These are phyloP conservation scores for Mechanitis mazaeus DNA, from an alignment of 2,888 invertebrate genomes.

Conservation along the genomic window DNA sequence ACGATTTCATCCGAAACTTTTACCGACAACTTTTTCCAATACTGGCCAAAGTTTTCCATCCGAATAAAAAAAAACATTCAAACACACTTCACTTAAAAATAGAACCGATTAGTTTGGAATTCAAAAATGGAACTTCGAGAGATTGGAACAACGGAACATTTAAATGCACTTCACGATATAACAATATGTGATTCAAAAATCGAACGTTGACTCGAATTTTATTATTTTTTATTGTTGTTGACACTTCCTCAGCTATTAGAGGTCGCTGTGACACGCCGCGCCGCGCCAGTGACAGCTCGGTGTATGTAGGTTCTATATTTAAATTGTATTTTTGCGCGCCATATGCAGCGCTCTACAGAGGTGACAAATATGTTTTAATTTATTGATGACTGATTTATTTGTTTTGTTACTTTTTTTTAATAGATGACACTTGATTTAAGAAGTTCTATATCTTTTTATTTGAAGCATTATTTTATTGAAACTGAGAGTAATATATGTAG, in stretches of 20 bases:
- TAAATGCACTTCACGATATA: conserved; percentile 1
- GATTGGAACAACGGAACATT: neutral
- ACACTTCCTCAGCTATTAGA: conserved; percentile 31
- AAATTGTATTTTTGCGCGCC: conserved; percentile 51
- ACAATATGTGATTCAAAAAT: conserved; percentile 7
- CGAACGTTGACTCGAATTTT: conserved; percentile 12
- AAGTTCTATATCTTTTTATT: too few relatives aligned
- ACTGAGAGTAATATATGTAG: too few relatives aligned
- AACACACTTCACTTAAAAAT: conserved; percentile 9
- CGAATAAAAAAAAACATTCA: neutral
- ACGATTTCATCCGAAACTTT: conserved; percentile 7
- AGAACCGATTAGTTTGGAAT: neutral
- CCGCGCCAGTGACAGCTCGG: conserved; percentile 64
- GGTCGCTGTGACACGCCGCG: conserved; percentile 47
- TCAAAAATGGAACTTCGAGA: neutral
- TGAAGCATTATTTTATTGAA: too few relatives aligned
- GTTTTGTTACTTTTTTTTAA: neutral
- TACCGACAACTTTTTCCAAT: conserved; percentile 11
- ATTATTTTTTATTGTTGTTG: conserved; percentile 19
- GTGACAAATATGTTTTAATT: conserved; percentile 28
- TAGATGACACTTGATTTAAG: neutral
- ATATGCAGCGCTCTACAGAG: conserved; percentile 45
- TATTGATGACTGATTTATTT: conserved; percentile 16
- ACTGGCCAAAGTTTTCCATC: conserved; percentile 14
- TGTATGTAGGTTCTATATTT: conserved; percentile 60